Evolutionary conservation across 2,113 vertebrate species (phyloP).

Genomic region (Heterotilapia buettikoferi): DNA sequence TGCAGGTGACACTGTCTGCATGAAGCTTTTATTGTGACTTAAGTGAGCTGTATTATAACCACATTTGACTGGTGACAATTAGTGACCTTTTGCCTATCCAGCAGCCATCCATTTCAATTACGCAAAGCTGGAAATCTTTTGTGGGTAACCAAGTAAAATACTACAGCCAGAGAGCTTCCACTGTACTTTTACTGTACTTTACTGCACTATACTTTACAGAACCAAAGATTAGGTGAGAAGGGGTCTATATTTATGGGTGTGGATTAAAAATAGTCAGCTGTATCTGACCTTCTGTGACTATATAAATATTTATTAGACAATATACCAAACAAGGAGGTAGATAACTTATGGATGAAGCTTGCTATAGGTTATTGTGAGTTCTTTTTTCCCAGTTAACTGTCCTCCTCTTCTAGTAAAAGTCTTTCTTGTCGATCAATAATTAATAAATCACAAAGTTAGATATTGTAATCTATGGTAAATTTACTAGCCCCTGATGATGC

Average conservation of each 20-base stretch:
- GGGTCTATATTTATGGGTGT: background rate
- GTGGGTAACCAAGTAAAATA: conserved; percentile 1
- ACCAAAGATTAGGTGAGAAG: background rate
- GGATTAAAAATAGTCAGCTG: background rate
- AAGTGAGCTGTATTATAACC: conserved; percentile 62
- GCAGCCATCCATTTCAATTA: conserved; percentile 68
- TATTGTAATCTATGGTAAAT: background rate
- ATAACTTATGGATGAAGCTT: background rate
- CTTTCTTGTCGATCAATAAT: background rate
- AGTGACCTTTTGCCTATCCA: conserved; percentile 71
- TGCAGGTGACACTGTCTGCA: conserved; percentile 56
- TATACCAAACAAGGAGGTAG: background rate
- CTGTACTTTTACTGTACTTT: background rate
- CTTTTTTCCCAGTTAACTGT: background rate
- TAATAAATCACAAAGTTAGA: background rate
- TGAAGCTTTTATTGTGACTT: conserved; percentile 53
- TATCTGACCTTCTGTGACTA: background rate
- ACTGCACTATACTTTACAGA: background rate
- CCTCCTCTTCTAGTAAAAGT: background rate
- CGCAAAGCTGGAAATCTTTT: background rate
- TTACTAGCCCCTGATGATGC: background rate
- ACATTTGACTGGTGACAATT: conserved; percentile 71
- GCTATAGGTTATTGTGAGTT: background rate
- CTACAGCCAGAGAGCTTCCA: background rate
- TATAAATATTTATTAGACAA: background rate